Conservation (phyloP, 2,888 invertebrate species). For the Coelopa pilipes region DNA sequence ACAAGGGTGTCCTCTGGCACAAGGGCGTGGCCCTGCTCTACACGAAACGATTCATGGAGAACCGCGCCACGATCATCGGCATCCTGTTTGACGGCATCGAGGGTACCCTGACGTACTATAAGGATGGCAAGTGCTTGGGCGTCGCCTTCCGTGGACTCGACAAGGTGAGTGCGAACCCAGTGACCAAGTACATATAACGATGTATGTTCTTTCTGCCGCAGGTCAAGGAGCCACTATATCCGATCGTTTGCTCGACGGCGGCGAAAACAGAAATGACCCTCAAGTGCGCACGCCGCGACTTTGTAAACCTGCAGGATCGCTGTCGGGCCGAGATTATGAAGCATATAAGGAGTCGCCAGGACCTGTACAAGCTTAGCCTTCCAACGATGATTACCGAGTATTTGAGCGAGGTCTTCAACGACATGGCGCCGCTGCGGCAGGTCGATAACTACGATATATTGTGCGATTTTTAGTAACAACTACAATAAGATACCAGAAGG, state of each 20-base stretch:
- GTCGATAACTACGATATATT: slow-evolving; percentile 66
- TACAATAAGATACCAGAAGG: neutral
- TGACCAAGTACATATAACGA: neutral
- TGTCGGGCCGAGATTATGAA: slow-evolving; percentile 74
- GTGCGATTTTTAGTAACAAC: slow-evolving; percentile 53
- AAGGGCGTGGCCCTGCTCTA: slow-evolving; percentile 73
- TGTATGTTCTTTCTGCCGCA: slow-evolving; percentile 39
- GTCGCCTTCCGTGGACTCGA: slow-evolving; percentile 77
- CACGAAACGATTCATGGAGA: slow-evolving; percentile 77
- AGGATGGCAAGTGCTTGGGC: slow-evolving; percentile 76
- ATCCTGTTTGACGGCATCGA: slow-evolving; percentile 76
- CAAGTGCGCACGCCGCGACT: slow-evolving; percentile 71
- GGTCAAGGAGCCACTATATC: slow-evolving; percentile 74
- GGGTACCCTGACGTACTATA: slow-evolving; percentile 78
- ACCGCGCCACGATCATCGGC: slow-evolving; percentile 75
- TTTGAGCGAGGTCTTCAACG: slow-evolving; percentile 70
- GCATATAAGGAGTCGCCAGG: slow-evolving; percentile 67
- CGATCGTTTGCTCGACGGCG: slow-evolving; percentile 78
- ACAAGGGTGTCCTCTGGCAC: slow-evolving; percentile 78
- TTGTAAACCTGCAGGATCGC: slow-evolving; percentile 76
- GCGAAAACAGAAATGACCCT: slow-evolving; percentile 80
- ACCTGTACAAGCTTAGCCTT: slow-evolving; percentile 70
- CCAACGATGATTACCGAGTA: slow-evolving; percentile 72
- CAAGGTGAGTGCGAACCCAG: slow-evolving; percentile 59
- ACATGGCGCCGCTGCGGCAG: slow-evolving; percentile 62